phyloP scores from a whole-genome alignment of 2,113 vertebrate species.

The Pandion haliaetus region DNA sequence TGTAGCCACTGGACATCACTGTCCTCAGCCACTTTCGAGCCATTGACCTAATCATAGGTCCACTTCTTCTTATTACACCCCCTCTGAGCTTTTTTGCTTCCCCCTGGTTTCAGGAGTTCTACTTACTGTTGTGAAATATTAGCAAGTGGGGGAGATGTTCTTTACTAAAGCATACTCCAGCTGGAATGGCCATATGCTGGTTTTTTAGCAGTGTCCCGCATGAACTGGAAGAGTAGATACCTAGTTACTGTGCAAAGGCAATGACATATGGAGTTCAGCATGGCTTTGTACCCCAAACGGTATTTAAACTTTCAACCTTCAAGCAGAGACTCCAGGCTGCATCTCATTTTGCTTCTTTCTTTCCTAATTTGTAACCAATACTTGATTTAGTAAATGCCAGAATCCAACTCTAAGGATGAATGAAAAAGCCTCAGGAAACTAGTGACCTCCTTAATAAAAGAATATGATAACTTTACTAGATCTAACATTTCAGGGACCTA shows the following conservation, averaged over 20 bases:
- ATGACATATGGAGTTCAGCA: conserved; percentile 21
- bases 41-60: no score
- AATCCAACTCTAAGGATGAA: conserved; percentile 38
- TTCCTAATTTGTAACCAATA: conserved; percentile 57
- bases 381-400: conserved; percentile 68
- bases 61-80: background rate
- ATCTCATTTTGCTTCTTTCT: conserved; percentile 27
- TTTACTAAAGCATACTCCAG: background rate
- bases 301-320: conserved; percentile 58
- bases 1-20: background rate
- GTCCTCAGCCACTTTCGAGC: fast-evolving
- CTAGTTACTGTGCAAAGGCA: background rate
- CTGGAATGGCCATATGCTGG: background rate
- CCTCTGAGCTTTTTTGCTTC: background rate
- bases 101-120: fast-evolving
- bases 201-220: background rate
- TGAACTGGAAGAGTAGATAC: background rate
- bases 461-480: conserved; percentile 39
- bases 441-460: conserved; percentile 61
- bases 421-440: conserved; percentile 57
- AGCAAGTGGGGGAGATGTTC: background rate
- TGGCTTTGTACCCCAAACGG: conserved; percentile 20
- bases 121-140: background rate
- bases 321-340: background rate
- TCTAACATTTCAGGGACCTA: conserved; percentile 60